These are phyloP conservation scores for Myiopsitta monachus DNA, from an alignment of 2,113 vertebrate genomes.

Conservation along the genomic window DNA sequence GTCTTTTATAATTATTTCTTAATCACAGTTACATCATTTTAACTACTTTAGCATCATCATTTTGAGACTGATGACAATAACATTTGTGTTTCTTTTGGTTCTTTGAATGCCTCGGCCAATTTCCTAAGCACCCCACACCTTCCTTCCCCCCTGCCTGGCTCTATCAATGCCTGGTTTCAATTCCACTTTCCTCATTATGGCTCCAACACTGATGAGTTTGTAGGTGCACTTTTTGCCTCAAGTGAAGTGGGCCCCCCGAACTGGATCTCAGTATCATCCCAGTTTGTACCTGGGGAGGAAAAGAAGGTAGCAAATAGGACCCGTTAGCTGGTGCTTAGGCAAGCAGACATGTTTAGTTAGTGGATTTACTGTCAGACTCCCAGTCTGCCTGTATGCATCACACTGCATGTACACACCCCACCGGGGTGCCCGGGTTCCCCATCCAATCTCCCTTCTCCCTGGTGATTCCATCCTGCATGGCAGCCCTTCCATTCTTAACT, in stretches of 20 bases:
- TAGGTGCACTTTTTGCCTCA: neutral
- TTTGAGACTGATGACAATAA: neutral
- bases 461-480: accelerated
- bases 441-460: neutral
- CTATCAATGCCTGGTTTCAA: neutral
- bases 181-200: neutral
- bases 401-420: neutral
- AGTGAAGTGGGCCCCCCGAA: neutral
- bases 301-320: neutral
- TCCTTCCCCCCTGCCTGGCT: neutral
- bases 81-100: neutral
- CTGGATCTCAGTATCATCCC: accelerated
- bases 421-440: neutral
- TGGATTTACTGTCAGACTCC: neutral
- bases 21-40: neutral
- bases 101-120: neutral
- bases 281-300: neutral
- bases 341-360: neutral
- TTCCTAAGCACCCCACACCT: accelerated
- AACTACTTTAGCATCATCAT: neutral
- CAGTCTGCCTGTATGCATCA: accelerated
- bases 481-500: neutral
- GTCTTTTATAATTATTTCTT: neutral
- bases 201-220: neutral
- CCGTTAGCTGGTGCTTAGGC: neutral